A percentile compares a stretch with the other conserved stretches of the same genome.
phyloP scores from a whole-genome alignment of 2,888 invertebrate species.

The Oeneis ivallda region DNA sequence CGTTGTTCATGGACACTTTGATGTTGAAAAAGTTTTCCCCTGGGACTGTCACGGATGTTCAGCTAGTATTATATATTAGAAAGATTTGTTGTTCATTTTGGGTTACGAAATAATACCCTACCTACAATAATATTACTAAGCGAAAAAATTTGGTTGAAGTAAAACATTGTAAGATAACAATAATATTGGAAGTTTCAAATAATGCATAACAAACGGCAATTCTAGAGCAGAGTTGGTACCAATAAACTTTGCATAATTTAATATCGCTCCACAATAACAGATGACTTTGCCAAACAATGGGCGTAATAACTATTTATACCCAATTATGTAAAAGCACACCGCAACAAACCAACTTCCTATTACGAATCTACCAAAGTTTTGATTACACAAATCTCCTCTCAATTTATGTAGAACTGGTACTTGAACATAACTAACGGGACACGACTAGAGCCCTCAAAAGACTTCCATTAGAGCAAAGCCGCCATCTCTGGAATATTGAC shows the following conservation, averaged over 20 bases:
- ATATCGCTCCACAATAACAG: not conserved
- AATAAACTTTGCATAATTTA: not conserved
- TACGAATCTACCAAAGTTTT: slow-evolving; percentile 19
- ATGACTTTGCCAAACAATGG: too few species aligned
- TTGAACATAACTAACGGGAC: slow-evolving; percentile 32
- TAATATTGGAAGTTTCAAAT: not conserved
- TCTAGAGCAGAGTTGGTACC: not conserved
- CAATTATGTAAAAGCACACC: not conserved
- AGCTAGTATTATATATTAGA: not conserved
- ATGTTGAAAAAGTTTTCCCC: too few species aligned
- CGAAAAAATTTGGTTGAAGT: not conserved
- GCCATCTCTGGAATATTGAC: slow-evolving; percentile 28
- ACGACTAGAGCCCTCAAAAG: slow-evolving; percentile 31
- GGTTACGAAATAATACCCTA: too few species aligned
- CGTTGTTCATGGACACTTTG: too few species aligned
- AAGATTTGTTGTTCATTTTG: not conserved
- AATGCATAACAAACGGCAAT: not conserved
- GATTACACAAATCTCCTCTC: slow-evolving; percentile 28
- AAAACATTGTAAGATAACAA: not conserved
- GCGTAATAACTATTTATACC: not conserved
- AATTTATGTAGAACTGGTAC: slow-evolving; percentile 32
- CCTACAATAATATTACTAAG: too few species aligned
- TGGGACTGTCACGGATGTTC: too few species aligned
- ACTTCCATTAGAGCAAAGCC: slow-evolving; percentile 34
- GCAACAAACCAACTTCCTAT: not conserved